Percentiles rank a stretch among this genome's conserved stretches.
Conservation (phyloP, 2,797 vertebrate species). For the Adrianichthys oophorus region DNA sequence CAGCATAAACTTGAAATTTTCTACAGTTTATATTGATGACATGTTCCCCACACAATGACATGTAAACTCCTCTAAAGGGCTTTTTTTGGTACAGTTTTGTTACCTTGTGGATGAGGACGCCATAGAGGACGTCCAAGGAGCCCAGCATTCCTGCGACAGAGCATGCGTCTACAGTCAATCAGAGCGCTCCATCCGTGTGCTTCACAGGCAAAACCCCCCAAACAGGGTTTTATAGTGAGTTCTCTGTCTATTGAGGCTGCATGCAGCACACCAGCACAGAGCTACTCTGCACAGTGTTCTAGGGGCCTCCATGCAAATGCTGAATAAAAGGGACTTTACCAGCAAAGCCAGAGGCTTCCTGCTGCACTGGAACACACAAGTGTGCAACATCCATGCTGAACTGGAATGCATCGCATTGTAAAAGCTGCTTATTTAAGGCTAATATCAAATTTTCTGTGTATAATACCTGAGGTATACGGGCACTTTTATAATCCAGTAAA, state of each 20-base stretch:
- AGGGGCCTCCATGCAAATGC: conserved; percentile 65
- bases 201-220: conserved; percentile 13
- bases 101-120: conserved; percentile 80
- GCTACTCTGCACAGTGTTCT: conserved; percentile 67
- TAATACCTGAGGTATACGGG: no score
- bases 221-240: conserved; percentile 65
- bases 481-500: no score
- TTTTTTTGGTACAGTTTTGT: not conserved
- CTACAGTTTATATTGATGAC: no score
- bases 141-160: conserved; percentile 72
- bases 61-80: no score
- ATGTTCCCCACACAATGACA: no score
- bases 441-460: no score
- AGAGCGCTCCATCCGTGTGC: conserved; percentile 49
- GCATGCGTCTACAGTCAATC: conserved; percentile 38
- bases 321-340: conserved; percentile 74
- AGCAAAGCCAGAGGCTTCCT: conserved; percentile 77
- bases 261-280: conserved; percentile 58
- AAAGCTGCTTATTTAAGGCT: no score
- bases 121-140: conserved; percentile 80
- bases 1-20: no score
- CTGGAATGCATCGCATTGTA: no score
- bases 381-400: conserved; percentile 12
- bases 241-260: conserved; percentile 68
- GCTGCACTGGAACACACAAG: conserved; percentile 43